Base-by-base conservation (phyloP, 2,888 invertebrate genomes). In the Apodemia mormo region DNA sequence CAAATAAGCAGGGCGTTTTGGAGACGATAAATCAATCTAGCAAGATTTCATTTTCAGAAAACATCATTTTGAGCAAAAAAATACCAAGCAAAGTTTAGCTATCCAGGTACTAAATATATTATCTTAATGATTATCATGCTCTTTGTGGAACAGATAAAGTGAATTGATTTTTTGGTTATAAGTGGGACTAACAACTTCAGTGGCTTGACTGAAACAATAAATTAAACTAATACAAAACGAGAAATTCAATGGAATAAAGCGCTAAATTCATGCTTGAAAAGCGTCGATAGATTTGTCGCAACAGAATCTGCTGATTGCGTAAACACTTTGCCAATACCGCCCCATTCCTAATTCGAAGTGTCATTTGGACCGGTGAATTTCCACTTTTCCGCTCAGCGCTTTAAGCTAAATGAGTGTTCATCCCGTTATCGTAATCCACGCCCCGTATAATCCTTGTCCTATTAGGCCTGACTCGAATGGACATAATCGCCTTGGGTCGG, bases 391-490 rank as follows among this genome's bases (percentile, higher is more conserved):
- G 73, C 72, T 70, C 71, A 75, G 69, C 49, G 75, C 73, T 73
- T 72, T 74, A 75, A 76, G 72, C 76, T 71, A 75, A 76, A 76
- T 76, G 73, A 76, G 73, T 71, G 67, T 73, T 69, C 73, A 65
- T 40, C 70, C 68, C 58, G 67, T 64, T 65, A 65, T 64, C 73
- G 68, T 74, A 73, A 73, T 76, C 73, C 72, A 68, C 68, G 69
- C 65, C 74, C 76, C 75, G 69, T 73, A 69, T 76, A 76, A 76
- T 75, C 75, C 72, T 61, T 66, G 66, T 70, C 72, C 74, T 70
- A 75, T 75, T 73, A 72, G 70, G 71, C 68, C 68, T 69, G 67
- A 71, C 69, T 71, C 56, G 68, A 22, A 49, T 65, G 52, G 68
- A 73, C 68, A 70, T 71, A 66, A 70, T 71, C 71, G 56, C 54